Conservation (phyloP, 2,888 invertebrate species). For the Lasioglossum zephyrum region DNA sequence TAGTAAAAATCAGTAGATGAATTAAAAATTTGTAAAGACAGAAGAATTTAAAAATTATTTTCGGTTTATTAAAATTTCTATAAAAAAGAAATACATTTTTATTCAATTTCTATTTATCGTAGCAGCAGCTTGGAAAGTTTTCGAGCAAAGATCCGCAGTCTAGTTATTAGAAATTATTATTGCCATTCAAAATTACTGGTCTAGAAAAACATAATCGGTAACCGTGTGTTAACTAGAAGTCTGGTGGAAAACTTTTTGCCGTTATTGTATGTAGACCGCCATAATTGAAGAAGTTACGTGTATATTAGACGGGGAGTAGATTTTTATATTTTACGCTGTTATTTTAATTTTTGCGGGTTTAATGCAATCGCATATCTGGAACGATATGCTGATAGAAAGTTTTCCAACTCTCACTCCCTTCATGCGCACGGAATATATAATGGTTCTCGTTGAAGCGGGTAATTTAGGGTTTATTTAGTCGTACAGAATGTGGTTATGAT, state of each 20-base stretch:
- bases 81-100: not conserved
- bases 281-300: conserved; percentile 5
- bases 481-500: not conserved
- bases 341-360: not conserved
- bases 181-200: not conserved
- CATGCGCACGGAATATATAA: conserved; percentile 1
- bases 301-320: not conserved
- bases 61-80: not conserved
- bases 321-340: conserved; percentile 13
- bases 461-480: not conserved
- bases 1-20: not conserved
- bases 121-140: not conserved
- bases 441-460: not conserved
- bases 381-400: conserved; percentile 10
- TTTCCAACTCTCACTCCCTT: not conserved
- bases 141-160: not conserved
- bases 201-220: not conserved
- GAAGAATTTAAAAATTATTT: not conserved
- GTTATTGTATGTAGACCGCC: not conserved
- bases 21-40: not conserved
- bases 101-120: not conserved
- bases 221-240: not conserved
- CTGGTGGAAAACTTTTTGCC: not conserved
- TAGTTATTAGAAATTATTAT: not conserved
- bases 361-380: conserved; percentile 8